These are phyloP conservation scores for Fistularia tabacaria DNA, from an alignment of 2,797 vertebrate species.

Conservation along the genomic window DNA sequence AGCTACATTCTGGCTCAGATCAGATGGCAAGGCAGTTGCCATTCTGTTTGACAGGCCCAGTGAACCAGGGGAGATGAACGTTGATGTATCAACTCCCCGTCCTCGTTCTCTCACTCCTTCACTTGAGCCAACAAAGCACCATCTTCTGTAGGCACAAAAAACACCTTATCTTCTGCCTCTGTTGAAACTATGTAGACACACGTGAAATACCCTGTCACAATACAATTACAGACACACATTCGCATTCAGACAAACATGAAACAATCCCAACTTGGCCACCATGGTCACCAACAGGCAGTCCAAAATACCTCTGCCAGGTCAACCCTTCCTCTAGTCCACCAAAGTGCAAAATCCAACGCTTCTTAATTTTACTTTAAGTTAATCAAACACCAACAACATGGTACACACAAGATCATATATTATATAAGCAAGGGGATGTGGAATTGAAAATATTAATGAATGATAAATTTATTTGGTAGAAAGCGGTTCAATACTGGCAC, in stretches of 20 bases:
- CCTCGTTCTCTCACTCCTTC: constrained; percentile 12
- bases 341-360: constrained; percentile 80
- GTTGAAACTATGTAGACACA: constrained; percentile 1
- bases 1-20: constrained; percentile 46
- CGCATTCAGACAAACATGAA: constrained; percentile 23
- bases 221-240: constrained; percentile 30
- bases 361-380: constrained; percentile 61
- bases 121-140: constrained; percentile 49
- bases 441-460: constrained; percentile 77
- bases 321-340: constrained; percentile 46
- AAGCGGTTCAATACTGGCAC: constrained; percentile 80
- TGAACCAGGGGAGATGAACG: constrained; percentile 28
- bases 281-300: background rate
- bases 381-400: constrained; percentile 55
- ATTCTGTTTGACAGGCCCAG: no score
- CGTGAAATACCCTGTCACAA: constrained; percentile 12
- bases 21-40: constrained; percentile 1
- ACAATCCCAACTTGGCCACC: constrained; percentile 16
- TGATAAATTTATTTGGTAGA: constrained; percentile 82
- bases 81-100: no score
- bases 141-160: constrained; percentile 27
- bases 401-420: constrained; percentile 44
- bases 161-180: background rate
- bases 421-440: constrained; percentile 67
- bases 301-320: background rate